Conservation (phyloP, 2,888 invertebrate genomes). For the Hypolimnas misippus region DNA sequence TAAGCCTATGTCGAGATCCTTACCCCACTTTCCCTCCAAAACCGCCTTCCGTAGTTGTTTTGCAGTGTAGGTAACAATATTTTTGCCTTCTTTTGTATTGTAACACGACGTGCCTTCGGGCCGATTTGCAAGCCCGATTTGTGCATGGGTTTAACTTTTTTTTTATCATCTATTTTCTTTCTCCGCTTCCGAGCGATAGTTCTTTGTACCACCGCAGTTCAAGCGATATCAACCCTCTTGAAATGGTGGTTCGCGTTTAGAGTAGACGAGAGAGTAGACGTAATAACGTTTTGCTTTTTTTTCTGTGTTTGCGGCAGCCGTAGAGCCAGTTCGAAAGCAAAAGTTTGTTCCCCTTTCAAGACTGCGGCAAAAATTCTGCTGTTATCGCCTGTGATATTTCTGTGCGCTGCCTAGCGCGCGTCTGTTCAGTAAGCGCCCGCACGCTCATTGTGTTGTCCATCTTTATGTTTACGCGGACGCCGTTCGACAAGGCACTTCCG, state of each 20-base stretch:
- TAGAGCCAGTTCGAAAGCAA: slow-evolving; percentile 85
- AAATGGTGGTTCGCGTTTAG: slow-evolving; percentile 66
- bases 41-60: slow-evolving; percentile 54
- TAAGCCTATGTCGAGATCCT: slow-evolving; percentile 65
- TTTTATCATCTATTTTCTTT: slow-evolving; percentile 47
- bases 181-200: slow-evolving; percentile 58
- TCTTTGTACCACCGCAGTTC: slow-evolving; percentile 53
- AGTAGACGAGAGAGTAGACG: slow-evolving; percentile 16
- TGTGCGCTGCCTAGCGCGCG: slow-evolving; percentile 86
- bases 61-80: slow-evolving; percentile 47
- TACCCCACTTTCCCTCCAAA: slow-evolving; percentile 46
- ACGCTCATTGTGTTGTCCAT: slow-evolving; percentile 70
- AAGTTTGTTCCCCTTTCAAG: slow-evolving; percentile 89
- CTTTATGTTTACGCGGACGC: slow-evolving; percentile 47
- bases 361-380: slow-evolving; percentile 89
- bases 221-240: slow-evolving; percentile 82
- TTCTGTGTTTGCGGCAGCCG: slow-evolving; percentile 82
- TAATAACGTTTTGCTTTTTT: slow-evolving; percentile 68
- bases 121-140: slow-evolving; percentile 67
- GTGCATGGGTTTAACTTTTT: slow-evolving; percentile 74
- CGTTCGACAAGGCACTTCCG: slow-evolving; percentile 11
- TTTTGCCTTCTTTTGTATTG: slow-evolving; percentile 44
- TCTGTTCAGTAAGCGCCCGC: slow-evolving; percentile 75
- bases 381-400: slow-evolving; percentile 90
- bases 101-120: slow-evolving; percentile 53